phyloP scores from a whole-genome alignment of 2,797 vertebrate genomes.

The Rhynchonycteris naso region DNA sequence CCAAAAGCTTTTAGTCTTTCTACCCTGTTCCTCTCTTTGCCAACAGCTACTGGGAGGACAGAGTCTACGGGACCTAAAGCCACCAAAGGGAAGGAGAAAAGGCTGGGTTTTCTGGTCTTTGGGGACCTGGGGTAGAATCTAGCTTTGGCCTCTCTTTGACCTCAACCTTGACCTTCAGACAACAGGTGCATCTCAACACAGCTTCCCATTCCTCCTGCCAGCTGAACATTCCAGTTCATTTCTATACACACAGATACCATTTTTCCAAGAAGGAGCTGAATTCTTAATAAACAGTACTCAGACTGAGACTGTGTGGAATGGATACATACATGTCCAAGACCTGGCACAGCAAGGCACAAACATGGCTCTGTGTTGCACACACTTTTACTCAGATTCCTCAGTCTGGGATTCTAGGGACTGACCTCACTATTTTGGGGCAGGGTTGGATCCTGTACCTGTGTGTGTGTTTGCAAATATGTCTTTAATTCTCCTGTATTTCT shows the following conservation, averaged over 20 bases:
- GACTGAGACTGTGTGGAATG: not conserved
- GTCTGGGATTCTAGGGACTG: not conserved
- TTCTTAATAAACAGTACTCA: not conserved
- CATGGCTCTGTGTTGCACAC: not conserved
- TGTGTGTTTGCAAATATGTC: slow-evolving; percentile 41
- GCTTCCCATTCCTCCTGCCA: not conserved
- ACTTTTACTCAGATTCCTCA: not conserved
- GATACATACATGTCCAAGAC: not conserved
- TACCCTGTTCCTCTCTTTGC: not conserved
- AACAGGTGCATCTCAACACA: slow-evolving; percentile 44
- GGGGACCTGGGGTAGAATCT: not conserved
- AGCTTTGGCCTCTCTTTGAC: slow-evolving; percentile 50
- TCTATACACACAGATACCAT: not conserved
- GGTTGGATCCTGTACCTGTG: not conserved
- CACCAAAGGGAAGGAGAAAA: not conserved
- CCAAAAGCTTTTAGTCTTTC: slow-evolving; percentile 39
- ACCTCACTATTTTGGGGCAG: not conserved
- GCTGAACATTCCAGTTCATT: not conserved
- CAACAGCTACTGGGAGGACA: not conserved
- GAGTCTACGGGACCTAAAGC: not conserved
- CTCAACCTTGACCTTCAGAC: slow-evolving; percentile 51
- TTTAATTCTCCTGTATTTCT: slow-evolving; percentile 38
- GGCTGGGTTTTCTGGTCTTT: not conserved
- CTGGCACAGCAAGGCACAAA: not conserved
- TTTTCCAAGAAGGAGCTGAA: not conserved